These are phyloP conservation scores for Semnopithecus entellus DNA, from an alignment of 2,113 vertebrate species.

Conservation along the genomic window DNA sequence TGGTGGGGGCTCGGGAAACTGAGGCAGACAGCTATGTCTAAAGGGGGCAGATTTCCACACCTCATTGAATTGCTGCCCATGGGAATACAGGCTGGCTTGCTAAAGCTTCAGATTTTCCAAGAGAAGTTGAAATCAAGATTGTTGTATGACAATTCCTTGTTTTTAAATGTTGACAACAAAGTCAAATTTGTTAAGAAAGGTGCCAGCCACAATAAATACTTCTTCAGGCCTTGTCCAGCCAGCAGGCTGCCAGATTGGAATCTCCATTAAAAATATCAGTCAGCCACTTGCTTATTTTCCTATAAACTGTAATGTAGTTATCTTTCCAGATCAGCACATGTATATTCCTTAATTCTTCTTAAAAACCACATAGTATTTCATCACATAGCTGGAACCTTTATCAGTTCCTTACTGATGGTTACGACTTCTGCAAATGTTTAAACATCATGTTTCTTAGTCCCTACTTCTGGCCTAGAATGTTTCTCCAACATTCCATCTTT, in stretches of 20 bases:
- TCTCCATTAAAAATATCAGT: neutral
- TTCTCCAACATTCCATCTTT: neutral
- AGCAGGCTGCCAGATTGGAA: neutral
- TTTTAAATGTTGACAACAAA: neutral
- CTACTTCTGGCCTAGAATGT: neutral
- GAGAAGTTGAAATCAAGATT: neutral
- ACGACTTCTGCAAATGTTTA: neutral
- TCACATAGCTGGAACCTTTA: neutral
- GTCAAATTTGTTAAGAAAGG: neutral
- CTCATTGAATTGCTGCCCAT: neutral
- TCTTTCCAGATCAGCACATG: neutral
- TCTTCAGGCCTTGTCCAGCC: neutral
- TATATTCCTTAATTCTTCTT: neutral
- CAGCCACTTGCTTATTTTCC: neutral
- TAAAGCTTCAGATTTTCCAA: neutral
- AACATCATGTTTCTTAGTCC: neutral
- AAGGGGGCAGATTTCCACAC: too few relatives aligned
- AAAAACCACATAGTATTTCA: neutral
- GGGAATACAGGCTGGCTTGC: neutral
- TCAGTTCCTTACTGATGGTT: neutral
- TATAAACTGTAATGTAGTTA: neutral
- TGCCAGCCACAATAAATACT: neutral
- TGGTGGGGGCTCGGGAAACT: neutral
- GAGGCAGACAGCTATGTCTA: too few relatives aligned
- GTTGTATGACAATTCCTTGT: neutral